Evolutionary conservation across 2,888 invertebrate species (phyloP), one percentile per base, ranked within the genome.

Genomic region (Melolontha melolontha): DNA sequence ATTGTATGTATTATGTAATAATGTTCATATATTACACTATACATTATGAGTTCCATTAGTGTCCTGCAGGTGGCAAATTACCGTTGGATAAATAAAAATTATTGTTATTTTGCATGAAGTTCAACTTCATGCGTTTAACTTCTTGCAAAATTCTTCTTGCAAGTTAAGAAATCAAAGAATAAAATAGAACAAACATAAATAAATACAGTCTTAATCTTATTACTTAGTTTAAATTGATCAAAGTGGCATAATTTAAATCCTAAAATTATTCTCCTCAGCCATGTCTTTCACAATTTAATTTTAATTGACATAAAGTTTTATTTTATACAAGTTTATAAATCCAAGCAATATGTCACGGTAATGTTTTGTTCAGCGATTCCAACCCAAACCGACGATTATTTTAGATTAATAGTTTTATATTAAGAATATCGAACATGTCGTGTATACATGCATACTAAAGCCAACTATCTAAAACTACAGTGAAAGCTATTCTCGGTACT

Each of bases 391-490:
- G n/a, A 1, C 73, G 75, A 76, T 76, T 76, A 75, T 68, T 67
- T 67, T 65, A 75, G 75, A 76, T 76, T 75, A 76, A 76, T 76
- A 73, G 74, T 72, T 68, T 68, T 73, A 75, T 75, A 75, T 75
- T 74, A 75, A 74, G 75, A 76, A 74, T 75, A 72, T 71, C 7
- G 29, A 34, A 66, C 64, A 52, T 68, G 70, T 69, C 70, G 69
- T 68, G 68, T 59, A 64, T 29, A 12, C 44, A 42, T 44, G 8
- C 17, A 40, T 22, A 64, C 51, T 22, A 47, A 72, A 70, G 73
- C 74, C 76, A 74, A 73, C 75, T 73, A 72, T 72, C 74, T 71
- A 72, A 70, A 67, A 64, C 72, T 68, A 47, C 59, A 67, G 70
- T 69, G 63, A 73, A 73, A 71, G 75, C 73, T 75, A 73, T 70